Conservation (phyloP, 2,888 invertebrate species). For the Panopea generosa region DNA sequence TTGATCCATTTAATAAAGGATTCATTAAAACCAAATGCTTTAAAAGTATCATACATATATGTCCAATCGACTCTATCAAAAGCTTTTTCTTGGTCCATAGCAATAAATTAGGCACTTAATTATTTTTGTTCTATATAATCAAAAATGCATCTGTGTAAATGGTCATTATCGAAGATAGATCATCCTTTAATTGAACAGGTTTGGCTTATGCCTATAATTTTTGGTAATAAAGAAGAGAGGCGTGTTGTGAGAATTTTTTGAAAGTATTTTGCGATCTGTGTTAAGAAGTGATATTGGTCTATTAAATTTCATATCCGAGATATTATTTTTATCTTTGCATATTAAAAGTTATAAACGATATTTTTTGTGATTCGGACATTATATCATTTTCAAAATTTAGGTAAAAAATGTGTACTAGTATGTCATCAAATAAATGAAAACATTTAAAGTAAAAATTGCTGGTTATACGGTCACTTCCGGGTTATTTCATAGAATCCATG, state of each 20-base stretch:
- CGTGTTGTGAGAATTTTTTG: constrained; percentile 60
- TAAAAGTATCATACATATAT: constrained; percentile 56
- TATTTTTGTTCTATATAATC: constrained; percentile 61
- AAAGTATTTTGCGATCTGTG: constrained; percentile 64
- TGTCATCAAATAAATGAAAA: constrained; percentile 35
- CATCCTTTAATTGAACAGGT: constrained; percentile 62
- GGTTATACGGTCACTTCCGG: constrained; percentile 37
- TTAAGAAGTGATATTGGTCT: constrained; percentile 65
- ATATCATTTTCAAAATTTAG: constrained; percentile 14
- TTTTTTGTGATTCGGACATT: constrained; percentile 22
- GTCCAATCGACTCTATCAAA: constrained; percentile 65
- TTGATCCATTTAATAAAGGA: constrained; percentile 61
- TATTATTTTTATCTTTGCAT: constrained; percentile 56
- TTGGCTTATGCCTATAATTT: constrained; percentile 57
- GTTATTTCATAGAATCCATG: constrained; percentile 17
- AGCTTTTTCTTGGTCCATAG: constrained; percentile 68
- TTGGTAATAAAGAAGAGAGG: constrained; percentile 38
- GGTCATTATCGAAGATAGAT: constrained; percentile 64
- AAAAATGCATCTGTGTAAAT: constrained; percentile 56
- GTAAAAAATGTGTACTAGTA: constrained; percentile 14
- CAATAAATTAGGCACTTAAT: constrained; percentile 50
- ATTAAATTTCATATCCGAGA: constrained; percentile 53
- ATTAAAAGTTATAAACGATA: constrained; percentile 49
- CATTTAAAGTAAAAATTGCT: constrained; percentile 26
- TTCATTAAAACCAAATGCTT: constrained; percentile 58